phyloP scores from a whole-genome alignment of 2,888 invertebrate species.

The Drosophila kuntzei region DNA sequence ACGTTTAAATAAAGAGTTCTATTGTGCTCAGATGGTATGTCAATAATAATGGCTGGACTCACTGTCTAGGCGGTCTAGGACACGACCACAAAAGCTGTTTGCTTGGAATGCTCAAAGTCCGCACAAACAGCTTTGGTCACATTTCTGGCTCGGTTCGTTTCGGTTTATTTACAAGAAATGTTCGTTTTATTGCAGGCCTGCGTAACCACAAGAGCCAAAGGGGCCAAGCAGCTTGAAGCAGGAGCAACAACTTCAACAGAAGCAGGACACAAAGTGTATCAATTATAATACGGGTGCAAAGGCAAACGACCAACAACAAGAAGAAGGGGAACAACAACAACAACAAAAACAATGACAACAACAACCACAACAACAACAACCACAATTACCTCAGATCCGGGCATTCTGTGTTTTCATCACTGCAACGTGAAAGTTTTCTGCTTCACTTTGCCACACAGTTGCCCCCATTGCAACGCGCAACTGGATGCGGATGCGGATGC shows the following conservation, averaged over 20 bases:
- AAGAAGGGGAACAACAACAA: slow-evolving; percentile 18
- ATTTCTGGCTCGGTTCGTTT: slow-evolving; percentile 43
- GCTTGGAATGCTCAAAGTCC: slow-evolving; percentile 16
- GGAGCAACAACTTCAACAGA: slow-evolving; percentile 20
- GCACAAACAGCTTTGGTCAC: slow-evolving; percentile 41
- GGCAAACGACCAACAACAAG: slow-evolving; percentile 26
- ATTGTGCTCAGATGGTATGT: slow-evolving; percentile 4
- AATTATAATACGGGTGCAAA: slow-evolving; percentile 77
- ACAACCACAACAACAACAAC: slow-evolving; percentile 56
- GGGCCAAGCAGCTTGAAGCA: slow-evolving; percentile 8
- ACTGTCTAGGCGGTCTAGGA: slow-evolving; percentile 5
- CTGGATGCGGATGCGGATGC: slow-evolving; percentile 84
- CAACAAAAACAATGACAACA: slow-evolving; percentile 20
- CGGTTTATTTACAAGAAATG: slow-evolving; percentile 69
- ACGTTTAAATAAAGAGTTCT: neutral
- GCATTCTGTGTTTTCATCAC: slow-evolving; percentile 96
- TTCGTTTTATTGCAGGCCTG: slow-evolving; percentile 67
- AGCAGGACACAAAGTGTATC: slow-evolving; percentile 72
- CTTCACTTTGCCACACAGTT: slow-evolving; percentile 90
- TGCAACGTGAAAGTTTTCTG: slow-evolving; percentile 94
- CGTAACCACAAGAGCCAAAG: slow-evolving; percentile 61
- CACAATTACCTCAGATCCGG: slow-evolving; percentile 88
- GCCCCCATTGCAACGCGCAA: slow-evolving; percentile 91
- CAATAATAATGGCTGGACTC: slow-evolving; percentile 35
- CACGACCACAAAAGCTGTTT: slow-evolving; percentile 45